phyloP scores from a whole-genome alignment of 2,888 invertebrate genomes.

The Heliconius hortense region DNA sequence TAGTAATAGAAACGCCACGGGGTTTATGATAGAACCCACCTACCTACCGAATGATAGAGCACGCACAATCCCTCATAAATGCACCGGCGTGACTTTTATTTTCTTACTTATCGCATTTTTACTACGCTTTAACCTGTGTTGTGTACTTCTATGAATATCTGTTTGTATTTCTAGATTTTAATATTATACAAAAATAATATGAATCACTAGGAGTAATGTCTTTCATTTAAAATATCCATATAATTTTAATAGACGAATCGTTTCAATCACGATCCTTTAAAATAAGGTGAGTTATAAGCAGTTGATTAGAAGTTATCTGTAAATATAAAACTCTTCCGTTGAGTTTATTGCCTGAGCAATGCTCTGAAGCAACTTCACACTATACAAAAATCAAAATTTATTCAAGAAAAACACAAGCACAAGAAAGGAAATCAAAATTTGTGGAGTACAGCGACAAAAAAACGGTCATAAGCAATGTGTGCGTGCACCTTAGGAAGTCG shows the following conservation, averaged over 20 bases:
- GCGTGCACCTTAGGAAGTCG: neutral
- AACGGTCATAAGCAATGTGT: neutral
- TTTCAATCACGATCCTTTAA: neutral
- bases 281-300: neutral
- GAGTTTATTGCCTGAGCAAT: too few species aligned
- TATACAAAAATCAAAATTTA: too few species aligned
- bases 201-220: neutral
- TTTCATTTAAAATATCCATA: neutral
- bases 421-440: too few species aligned
- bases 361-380: too few species aligned
- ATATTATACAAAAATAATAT: neutral
- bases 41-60: slow-evolving; percentile 63
- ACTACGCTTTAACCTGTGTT: slow-evolving; percentile 10
- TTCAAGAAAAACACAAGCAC: too few species aligned
- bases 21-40: slow-evolving; percentile 56
- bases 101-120: slow-evolving; percentile 28
- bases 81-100: slow-evolving; percentile 26
- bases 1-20: slow-evolving; percentile 56
- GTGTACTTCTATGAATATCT: neutral
- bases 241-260: neutral
- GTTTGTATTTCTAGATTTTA: neutral
- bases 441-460: too few species aligned
- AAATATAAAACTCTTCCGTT: too few species aligned
- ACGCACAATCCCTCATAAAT: slow-evolving; percentile 66
- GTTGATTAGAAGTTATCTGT: neutral